A percentile compares a stretch with the other conserved stretches of the same genome.
Evolutionary conservation across 1,140 invertebrate species (phyloP).

Genomic region (Macrostomum lignano): DNA sequence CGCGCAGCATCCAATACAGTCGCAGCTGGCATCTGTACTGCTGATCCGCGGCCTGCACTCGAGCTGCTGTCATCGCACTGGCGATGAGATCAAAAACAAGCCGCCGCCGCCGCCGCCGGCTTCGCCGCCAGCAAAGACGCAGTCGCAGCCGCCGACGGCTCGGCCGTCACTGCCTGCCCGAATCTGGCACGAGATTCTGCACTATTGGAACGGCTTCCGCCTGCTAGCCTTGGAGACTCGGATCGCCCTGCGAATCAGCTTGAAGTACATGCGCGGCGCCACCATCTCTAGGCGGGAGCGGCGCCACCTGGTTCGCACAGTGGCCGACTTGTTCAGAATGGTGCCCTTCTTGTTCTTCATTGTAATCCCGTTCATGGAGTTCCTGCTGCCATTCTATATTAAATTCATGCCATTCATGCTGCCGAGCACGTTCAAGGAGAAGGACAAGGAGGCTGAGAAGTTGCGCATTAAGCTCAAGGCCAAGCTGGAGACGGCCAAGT

Average conservation of each 20-base stretch:
- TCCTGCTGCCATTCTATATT: conserved; percentile 64
- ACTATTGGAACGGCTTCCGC: conserved; percentile 91
- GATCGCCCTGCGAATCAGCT: conserved; percentile 47
- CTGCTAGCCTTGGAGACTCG: conserved; percentile 66
- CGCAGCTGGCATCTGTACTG: too few relatives aligned
- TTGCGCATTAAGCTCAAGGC: conserved; percentile 41
- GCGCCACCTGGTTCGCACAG: conserved; percentile 56
- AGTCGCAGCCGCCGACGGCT: too few relatives aligned
- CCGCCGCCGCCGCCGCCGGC: too few relatives aligned
- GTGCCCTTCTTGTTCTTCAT: conserved; percentile 92
- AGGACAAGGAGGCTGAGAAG: conserved; percentile 40
- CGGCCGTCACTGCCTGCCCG: too few relatives aligned
- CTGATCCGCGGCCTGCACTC: too few relatives aligned
- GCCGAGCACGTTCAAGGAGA: conserved; percentile 81
- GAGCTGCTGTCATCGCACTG: too few relatives aligned
- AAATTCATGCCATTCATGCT: conserved; percentile 90
- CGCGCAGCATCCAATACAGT: too few relatives aligned
- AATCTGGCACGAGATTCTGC: conserved; percentile 25
- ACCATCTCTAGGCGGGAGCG: conserved; percentile 61
- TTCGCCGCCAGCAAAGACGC: too few relatives aligned
- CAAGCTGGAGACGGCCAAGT: conserved; percentile 93
- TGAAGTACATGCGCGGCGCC: conserved; percentile 52
- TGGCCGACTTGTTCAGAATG: conserved; percentile 75
- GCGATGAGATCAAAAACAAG: too few relatives aligned
- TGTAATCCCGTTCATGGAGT: conserved; percentile 88